Evolutionary conservation across 2,888 invertebrate genomes (phyloP).

Genomic region (Mythimna vitellina): DNA sequence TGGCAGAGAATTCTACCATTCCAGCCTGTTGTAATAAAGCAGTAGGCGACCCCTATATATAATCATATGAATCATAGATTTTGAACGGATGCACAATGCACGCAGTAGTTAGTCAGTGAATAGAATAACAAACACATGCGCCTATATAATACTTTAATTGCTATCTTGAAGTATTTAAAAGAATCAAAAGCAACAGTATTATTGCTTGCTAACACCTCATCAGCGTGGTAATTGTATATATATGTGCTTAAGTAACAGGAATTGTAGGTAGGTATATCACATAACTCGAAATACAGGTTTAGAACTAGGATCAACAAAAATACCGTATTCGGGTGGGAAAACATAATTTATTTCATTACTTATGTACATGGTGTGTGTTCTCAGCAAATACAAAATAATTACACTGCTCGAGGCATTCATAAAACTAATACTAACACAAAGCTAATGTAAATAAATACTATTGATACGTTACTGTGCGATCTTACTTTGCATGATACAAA

Average conservation of each 20-base stretch:
- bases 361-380: conserved; percentile 86
- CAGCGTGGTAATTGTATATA: conserved; percentile 9
- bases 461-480: conserved; percentile 78
- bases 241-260: not conserved
- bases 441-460: conserved; percentile 76
- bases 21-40: not conserved
- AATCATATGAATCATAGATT: conserved; percentile 23
- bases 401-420: conserved; percentile 74
- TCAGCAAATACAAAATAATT: conserved; percentile 80
- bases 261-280: conserved; percentile 3
- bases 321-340: conserved; percentile 79
- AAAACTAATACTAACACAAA: conserved; percentile 77
- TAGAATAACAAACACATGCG: conserved; percentile 37
- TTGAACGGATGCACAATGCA: conserved; percentile 21
- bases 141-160: conserved; percentile 19
- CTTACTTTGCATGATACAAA: conserved; percentile 78
- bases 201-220: not conserved
- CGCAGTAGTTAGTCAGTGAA: conserved; percentile 12
- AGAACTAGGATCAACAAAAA: conserved; percentile 47
- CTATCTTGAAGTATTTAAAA: conserved; percentile 6
- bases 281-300: conserved; percentile 15
- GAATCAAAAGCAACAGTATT: not conserved
- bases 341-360: conserved; percentile 86
- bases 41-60: not conserved
- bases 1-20: not conserved